Base-by-base conservation (phyloP, 1,140 invertebrate species). In the Rhyacophila brunnea region DNA sequence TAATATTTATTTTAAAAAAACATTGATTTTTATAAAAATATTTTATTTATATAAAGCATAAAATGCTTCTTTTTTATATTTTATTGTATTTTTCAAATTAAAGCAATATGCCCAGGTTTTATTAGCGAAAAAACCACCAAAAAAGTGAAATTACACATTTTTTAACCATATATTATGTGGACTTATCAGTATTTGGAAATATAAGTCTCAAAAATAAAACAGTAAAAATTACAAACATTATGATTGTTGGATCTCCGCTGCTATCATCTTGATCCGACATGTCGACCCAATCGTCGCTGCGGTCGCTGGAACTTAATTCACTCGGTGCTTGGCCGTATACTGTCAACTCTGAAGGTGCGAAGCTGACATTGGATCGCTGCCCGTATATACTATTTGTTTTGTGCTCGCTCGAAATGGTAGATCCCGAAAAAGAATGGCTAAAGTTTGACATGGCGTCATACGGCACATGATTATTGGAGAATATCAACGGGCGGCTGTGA, bases 311-410 rank as follows among this genome's bases (percentile, higher is more conserved):
- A 45, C 77, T 80, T 2, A 74, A 72, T 47, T 77, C 75, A 48
- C 77, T 78, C 50, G 72, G 73, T 11, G 44, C 66, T 34, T 72
- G 70, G 15, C 74, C 76, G 66, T 78, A 78, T 49, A 78, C 76
- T 19, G 74, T 74, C 35, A 74, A 69, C 57, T 75, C 77, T 43
- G 80, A 77, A 2, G 75, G 74, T 36, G 76, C 76, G 69, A 77
- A 82, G 56, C 81, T 80, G 10, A 81, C 72, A 45, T 82, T 72
- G 7, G 80, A 76, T 47, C 79, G 68, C 54, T 80, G 76, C 1
- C 83, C 83, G 59, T 86, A 86, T 1, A 86, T 75, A 62, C 84
- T 86, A 61, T 86, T 86, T 9, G 82, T 85, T 66, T 85, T 83
- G 60, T 85, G 82, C 50, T 86, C 85, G 28, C 82, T 84, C 5